Conservation (phyloP, 1,140 invertebrate genomes). For the Ceratoteleas bidentatus region DNA sequence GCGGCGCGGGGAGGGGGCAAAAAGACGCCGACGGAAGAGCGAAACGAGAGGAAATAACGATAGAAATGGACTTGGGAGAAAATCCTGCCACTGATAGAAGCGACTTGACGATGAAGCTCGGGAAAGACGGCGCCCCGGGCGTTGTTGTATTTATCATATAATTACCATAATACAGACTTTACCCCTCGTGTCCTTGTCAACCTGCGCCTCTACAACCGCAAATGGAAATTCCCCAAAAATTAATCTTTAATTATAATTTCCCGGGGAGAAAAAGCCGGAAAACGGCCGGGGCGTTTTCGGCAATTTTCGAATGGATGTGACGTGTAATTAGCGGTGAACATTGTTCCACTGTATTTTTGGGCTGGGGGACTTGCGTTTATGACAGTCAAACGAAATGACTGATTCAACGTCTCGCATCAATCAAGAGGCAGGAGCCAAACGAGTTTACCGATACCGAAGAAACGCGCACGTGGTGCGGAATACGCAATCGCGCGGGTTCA, state of each 20-base stretch:
- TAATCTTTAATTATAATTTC: slow-evolving; percentile 63
- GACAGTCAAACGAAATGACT: too few species aligned
- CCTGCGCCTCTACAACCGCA: slow-evolving; percentile 73
- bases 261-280: slow-evolving; percentile 7
- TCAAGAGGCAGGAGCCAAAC: slow-evolving; percentile 29
- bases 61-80: slow-evolving; percentile 68
- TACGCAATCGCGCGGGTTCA: slow-evolving; percentile 60
- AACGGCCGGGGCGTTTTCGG: background rate
- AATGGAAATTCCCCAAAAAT: slow-evolving; percentile 79
- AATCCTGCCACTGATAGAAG: slow-evolving; percentile 76
- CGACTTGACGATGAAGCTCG: slow-evolving; percentile 66
- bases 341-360: too few species aligned
- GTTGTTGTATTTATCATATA: slow-evolving; percentile 82
- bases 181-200: slow-evolving; percentile 68
- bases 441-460: slow-evolving; percentile 44
- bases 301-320: background rate
- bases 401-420: slow-evolving; percentile 31
- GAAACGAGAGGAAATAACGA: slow-evolving; percentile 66
- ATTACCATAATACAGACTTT: slow-evolving; percentile 81
- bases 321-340: too few species aligned
- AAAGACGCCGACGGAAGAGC: slow-evolving; percentile 26
- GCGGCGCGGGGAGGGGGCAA: slow-evolving; percentile 43
- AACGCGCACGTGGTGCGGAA: slow-evolving; percentile 57
- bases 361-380: too few species aligned
- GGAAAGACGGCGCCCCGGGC: slow-evolving; percentile 76